Evolutionary conservation across 2,888 invertebrate genomes (phyloP), one percentile per base, ranked within the genome.

Genomic region (Epistrophe eligans): DNA sequence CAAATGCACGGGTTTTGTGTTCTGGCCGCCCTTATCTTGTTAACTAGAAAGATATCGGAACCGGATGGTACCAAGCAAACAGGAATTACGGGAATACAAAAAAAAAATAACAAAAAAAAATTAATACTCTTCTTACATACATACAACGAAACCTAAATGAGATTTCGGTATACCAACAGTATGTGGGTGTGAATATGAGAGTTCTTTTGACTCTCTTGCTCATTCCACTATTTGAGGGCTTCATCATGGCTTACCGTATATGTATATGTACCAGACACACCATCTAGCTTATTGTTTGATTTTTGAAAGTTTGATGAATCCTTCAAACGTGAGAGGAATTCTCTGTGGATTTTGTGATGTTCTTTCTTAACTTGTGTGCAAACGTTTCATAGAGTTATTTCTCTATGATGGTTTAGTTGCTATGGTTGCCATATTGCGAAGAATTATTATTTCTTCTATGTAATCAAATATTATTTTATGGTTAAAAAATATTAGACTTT

Each of bases 271-370:
- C 43, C n/a, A n/a, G n/a, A 35, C 35, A 35, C 38, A 70, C 70
- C 19, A 38, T 19, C 66, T 24, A 70, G 64, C 77, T 79, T 88
- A 84, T 81, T 88, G 84, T 81, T 81, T 84, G 76, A 70, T 73
- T 76, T 81, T 76, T 79, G 76, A 88, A 88, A 88, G 81, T 88
- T 88, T 88, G 88, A 88, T 88, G 88, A 84, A 88, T 88, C 83
- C 84, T 72, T 77, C 66, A 58, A 70, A 88, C 88, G 88, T 88
- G 88, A 81, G 67, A 55, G 32, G 88, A 88, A 88, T 88, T 32
- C 79, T 70, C 66, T 72, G 24, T 66, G 17, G 76, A 76, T 50
- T 73, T 71, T 35, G 24, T 35, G 45, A 81, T 62, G 62, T 64
- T 62, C 72, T 64, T 64, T 32, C 57, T 45, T 19, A 60, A 15